Evolutionary conservation across 2,888 invertebrate species (phyloP).

Genomic region (Brachyptera risi): DNA sequence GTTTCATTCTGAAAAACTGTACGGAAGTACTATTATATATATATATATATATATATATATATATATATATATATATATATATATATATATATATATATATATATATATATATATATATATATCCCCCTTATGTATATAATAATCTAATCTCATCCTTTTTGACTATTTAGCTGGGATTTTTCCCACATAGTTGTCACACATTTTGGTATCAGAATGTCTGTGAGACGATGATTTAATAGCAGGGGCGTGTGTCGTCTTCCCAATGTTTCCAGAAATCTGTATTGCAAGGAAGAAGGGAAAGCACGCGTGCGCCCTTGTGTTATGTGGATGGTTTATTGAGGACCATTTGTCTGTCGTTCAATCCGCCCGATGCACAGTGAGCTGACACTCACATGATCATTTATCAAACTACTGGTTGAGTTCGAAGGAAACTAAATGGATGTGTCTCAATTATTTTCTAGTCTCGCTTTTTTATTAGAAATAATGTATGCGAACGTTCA

Average conservation of each 20-base stretch:
- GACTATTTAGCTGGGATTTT: slow-evolving; percentile 7
- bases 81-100: background rate
- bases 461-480: no score
- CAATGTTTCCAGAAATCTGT: slow-evolving; percentile 9
- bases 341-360: slow-evolving; percentile 10
- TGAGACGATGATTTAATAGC: slow-evolving; percentile 12
- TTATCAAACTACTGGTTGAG: no score
- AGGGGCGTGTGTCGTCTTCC: background rate
- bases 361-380: background rate
- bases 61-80: background rate
- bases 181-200: slow-evolving; percentile 14
- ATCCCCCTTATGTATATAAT: no score
- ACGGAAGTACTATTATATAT: slow-evolving; percentile 27
- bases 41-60: background rate
- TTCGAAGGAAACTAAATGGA: no score
- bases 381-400: no score
- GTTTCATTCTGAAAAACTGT: slow-evolving; percentile 12
- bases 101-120: background rate
- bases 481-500: no score
- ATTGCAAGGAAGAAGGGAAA: background rate
- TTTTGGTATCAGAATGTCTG: background rate
- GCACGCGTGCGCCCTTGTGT: background rate
- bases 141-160: slow-evolving; percentile 1
- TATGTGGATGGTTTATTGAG: slow-evolving; percentile 5
- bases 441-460: no score